Evolutionary conservation across 2,797 vertebrate species (phyloP), one percentile per base, ranked within the genome.

Genomic region (Numenius phaeopus): DNA sequence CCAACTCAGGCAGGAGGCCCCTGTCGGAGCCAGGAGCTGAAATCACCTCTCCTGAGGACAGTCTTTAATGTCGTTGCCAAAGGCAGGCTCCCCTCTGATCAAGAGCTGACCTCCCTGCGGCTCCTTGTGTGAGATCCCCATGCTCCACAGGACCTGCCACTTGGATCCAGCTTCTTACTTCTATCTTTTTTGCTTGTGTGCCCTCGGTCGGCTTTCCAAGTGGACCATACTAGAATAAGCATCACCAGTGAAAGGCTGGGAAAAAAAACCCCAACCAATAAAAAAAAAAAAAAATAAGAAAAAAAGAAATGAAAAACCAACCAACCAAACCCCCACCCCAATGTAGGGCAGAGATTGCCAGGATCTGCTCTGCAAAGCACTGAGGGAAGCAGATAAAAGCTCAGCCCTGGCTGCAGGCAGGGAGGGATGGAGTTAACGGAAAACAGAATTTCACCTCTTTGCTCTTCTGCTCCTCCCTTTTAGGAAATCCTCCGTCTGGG

Each of bases 1-100:
- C 93, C 91, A 97, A 96, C 90, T 96, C 90, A 96, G 91, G 71
- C 93, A 96, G 90, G 80, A 95, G 94, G 80, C 70, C 52, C 0
- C 0, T 34, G 62, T 55, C 9, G 3, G 88, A 83, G 88, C 94
- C 96, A 97, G 95, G 57, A 93, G 86, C 86, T 97, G 96, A 96
- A 95, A 91, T 96, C 78, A 77, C 83, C 88, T 94, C 93, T 94
- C 93, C 77, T 65, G 93, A 90, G 88, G 58, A 87, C 0, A 1
- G 34, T 42, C 81, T 85, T 73, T 47, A 46, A 87, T 30, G 44
- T 65, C 14, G 3, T 21, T 79, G 86, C 86, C 90, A 93, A 93
- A 96, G 42, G 65, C 90, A 91, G n/a, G 42, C 81, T 86, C 59
- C 39, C 9, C 29, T 75, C 57, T 81, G 54, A 62, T 54, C 47